A percentile compares a stretch with the other conserved stretches of the same genome.
These are phyloP conservation scores for Seriola rivoliana DNA, from an alignment of 2,113 vertebrate species.

Conservation along the genomic window DNA sequence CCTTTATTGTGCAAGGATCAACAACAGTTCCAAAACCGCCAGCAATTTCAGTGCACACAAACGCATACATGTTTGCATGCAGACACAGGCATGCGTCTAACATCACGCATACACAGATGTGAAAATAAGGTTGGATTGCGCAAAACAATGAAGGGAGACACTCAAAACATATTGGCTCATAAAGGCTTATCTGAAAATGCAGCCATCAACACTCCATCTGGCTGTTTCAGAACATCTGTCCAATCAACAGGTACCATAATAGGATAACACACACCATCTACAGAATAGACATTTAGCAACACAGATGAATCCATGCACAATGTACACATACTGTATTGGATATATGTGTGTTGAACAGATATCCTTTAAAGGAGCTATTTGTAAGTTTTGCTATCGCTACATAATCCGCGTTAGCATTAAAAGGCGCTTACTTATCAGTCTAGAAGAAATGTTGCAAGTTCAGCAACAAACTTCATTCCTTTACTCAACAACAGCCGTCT, in stretches of 20 bases:
- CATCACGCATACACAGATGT: conserved; percentile 1
- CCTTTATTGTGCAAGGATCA: conserved; percentile 3
- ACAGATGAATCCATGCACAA: background rate
- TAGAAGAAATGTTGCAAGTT: too few relatives aligned
- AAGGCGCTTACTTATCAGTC: too few relatives aligned
- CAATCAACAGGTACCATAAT: conserved; percentile 16
- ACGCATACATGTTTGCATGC: background rate
- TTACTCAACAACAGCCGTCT: too few relatives aligned
- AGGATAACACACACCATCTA: background rate
- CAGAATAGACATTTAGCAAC: background rate
- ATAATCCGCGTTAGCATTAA: too few relatives aligned
- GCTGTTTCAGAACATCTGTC: conserved; percentile 44
- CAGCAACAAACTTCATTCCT: too few relatives aligned
- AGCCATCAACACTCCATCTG: conserved; percentile 37
- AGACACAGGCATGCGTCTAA: background rate
- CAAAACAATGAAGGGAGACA: background rate
- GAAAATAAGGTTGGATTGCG: background rate
- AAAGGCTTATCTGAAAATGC: conserved; percentile 36
- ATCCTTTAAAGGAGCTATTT: too few relatives aligned
- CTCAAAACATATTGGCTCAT: conserved; percentile 7
- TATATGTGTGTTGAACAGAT: background rate
- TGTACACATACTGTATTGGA: background rate
- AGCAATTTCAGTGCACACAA: background rate
- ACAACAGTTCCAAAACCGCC: conserved; percentile 3
- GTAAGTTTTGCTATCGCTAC: too few relatives aligned